These are phyloP conservation scores for Drosophila busckii DNA, from an alignment of 1,140 invertebrate species.

Conservation along the genomic window DNA sequence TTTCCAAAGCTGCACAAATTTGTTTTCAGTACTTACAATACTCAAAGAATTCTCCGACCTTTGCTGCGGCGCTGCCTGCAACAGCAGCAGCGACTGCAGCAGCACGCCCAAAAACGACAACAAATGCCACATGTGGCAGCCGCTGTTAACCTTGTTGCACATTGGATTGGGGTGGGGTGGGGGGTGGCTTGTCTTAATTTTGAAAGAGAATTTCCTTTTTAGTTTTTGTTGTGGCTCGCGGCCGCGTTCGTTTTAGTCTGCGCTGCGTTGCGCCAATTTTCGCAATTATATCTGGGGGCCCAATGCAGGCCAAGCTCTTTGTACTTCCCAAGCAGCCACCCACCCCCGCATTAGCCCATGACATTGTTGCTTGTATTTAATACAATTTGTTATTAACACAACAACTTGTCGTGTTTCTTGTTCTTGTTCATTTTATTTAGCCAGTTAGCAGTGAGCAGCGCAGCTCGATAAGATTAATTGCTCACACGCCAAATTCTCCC, in stretches of 20 bases:
- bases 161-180: no score
- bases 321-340: background rate
- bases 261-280: conserved; percentile 19
- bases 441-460: conserved; percentile 10
- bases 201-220: no score
- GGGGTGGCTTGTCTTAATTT: no score
- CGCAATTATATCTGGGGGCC: conserved; percentile 37
- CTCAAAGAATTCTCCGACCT: background rate
- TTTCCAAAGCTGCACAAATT: no score
- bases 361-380: conserved; percentile 33
- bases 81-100: background rate
- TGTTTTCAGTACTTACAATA: conserved; percentile 22
- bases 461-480: conserved; percentile 49
- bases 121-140: background rate
- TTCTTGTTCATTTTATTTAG: conserved; percentile 38
- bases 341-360: background rate
- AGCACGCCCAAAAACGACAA: background rate
- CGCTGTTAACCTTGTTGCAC: background rate
- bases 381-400: conserved; percentile 58
- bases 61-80: background rate
- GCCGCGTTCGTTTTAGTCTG: conserved; percentile 30
- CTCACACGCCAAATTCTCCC: conserved; percentile 29
- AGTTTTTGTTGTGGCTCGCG: background rate
- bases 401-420: no score
- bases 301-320: conserved; percentile 8